Evolutionary conservation across 2,888 invertebrate genomes (phyloP), one percentile per base, ranked within the genome.

Genomic region (Prosapia bicincta): DNA sequence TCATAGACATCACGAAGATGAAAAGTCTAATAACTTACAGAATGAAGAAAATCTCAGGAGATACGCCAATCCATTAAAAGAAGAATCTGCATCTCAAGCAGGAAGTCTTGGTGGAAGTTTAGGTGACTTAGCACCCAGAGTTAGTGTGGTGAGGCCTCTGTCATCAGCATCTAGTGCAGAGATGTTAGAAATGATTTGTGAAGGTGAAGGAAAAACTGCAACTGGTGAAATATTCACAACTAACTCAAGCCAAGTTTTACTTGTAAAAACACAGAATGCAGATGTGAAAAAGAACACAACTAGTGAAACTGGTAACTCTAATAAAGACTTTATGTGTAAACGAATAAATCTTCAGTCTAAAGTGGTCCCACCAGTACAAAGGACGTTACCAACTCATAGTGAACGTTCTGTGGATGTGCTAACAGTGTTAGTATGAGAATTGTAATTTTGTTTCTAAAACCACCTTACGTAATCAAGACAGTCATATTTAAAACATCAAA

Each of bases 11-110:
- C 90, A 92, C 83, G 93, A 94, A 83, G 94, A 95, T 83, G 95
- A 95, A 83, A 95, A 95, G 84, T 93, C 95, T 2, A 96, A 96
- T 85, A 96, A 96, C 85, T 85, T 95, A 76, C 96, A 96, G 85
- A 96, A 95, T 84, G 95, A 95, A 83, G 96, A 96, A 85, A 96
- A 95, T 84, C 87, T 96, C 76, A 89, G 95, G 72, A 89, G 95
- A 79, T 94, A 93, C 85, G 91, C 92, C 68, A 94, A 94, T 85
- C 93, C 94, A 3, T 86, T 94, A 76, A 93, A 92, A 83, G 90
- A 89, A 30, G 79, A 79, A 66, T 32, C 26, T 25, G 78, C 76
- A 3, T 78, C 80, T n/a, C 78, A 78, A 66, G 74, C 43, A 3
- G 67, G 71, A 77, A 79, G 43, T 72, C 75, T 71, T 74, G 79